A percentile compares a stretch with the other conserved stretches of the same genome.
These are phyloP conservation scores for Onychostruthus taczanowskii DNA, from an alignment of 2,113 vertebrate genomes.

Conservation along the genomic window DNA sequence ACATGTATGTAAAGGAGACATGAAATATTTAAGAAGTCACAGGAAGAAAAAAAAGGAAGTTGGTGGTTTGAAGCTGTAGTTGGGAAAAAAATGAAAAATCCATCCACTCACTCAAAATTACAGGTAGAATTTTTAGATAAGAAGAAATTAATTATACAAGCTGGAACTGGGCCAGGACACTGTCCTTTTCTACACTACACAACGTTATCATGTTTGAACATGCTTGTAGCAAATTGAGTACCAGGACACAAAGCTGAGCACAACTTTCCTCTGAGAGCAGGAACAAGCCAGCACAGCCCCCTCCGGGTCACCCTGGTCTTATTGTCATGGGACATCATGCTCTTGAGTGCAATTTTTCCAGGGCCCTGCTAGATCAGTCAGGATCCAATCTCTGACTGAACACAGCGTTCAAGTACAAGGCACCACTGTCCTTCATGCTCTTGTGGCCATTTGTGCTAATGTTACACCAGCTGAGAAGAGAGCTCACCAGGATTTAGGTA, in stretches of 20 bases:
- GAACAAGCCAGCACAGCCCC: not conserved
- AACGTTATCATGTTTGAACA: not conserved
- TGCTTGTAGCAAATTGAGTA: slow-evolving; percentile 19
- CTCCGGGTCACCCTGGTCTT: not conserved
- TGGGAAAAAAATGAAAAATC: slow-evolving; percentile 20
- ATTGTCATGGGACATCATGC: not conserved
- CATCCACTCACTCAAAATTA: not conserved
- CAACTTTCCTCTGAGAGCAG: not conserved
- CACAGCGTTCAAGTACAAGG: not conserved
- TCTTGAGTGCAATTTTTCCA: not conserved
- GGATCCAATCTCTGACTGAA: not conserved
- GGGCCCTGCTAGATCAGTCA: not conserved
- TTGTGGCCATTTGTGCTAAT: not conserved
- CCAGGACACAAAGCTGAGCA: not conserved
- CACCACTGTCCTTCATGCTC: not conserved
- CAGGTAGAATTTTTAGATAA: slow-evolving; percentile 54
- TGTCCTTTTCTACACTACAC: not conserved
- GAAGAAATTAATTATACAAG: slow-evolving; percentile 50
- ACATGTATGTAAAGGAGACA: not conserved
- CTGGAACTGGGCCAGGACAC: slow-evolving; percentile 31
- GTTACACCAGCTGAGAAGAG: not conserved
- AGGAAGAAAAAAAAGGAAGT: not conserved
- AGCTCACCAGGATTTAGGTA: not conserved
- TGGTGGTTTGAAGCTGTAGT: not conserved
- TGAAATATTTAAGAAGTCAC: not conserved